Evolutionary conservation across 2,113 vertebrate species (phyloP).

Genomic region (Setophaga kirtlandii): DNA sequence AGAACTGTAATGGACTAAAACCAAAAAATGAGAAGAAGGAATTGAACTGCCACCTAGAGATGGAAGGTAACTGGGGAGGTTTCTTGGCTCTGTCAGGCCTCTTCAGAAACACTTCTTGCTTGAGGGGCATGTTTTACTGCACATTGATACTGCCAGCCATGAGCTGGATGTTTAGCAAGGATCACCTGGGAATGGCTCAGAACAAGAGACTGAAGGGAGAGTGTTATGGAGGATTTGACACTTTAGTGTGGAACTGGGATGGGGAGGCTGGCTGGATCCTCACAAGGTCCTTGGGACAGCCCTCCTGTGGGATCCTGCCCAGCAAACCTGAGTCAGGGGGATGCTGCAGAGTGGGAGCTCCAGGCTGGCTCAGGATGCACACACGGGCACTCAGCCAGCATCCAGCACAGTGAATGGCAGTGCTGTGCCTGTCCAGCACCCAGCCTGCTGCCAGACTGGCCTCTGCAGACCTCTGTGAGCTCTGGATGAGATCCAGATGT

Average conservation of each 20-base stretch:
- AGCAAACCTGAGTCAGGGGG: background rate
- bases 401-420: background rate
- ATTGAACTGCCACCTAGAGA: background rate
- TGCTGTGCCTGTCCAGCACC: background rate
- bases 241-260: background rate
- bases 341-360: background rate
- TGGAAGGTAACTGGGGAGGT: background rate
- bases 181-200: background rate
- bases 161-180: background rate
- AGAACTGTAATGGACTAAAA: background rate
- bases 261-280: background rate
- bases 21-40: background rate
- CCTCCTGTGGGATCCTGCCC: background rate
- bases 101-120: background rate
- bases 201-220: background rate
- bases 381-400: background rate
- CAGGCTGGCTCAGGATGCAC: background rate
- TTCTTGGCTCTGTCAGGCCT: background rate
- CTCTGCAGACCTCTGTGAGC: background rate
- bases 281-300: background rate
- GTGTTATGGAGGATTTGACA: background rate
- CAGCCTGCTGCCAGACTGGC: background rate
- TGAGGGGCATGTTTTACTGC: background rate
- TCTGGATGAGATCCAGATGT: background rate
- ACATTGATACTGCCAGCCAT: background rate